These are phyloP conservation scores for Botrylloides violaceus DNA, from an alignment of 23 tunicate genomes.

Conservation along the genomic window DNA sequence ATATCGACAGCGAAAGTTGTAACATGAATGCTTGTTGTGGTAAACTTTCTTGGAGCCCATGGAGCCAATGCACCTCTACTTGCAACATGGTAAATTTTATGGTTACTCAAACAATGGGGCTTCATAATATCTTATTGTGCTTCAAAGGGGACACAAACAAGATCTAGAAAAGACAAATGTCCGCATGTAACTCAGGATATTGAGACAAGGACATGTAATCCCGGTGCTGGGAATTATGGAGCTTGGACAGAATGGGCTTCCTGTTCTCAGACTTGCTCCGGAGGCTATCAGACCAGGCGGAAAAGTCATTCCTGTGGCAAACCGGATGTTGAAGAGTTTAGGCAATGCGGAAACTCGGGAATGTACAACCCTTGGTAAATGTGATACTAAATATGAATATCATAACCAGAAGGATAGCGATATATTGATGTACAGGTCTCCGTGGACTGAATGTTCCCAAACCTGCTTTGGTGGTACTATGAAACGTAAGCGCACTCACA, in stretches of 20 bases:
- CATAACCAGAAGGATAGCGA: no score
- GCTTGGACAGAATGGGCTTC: slow-evolving; percentile 89
- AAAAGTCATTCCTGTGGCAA: slow-evolving; percentile 63
- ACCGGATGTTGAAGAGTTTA: slow-evolving; percentile 27
- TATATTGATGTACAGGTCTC: slow-evolving; percentile 15
- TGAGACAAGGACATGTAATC: slow-evolving; percentile 43
- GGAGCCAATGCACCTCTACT: slow-evolving; percentile 75
- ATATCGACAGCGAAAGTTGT: slow-evolving; percentile 32
- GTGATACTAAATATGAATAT: no score
- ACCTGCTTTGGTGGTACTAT: slow-evolving; percentile 41
- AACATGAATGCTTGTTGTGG: slow-evolving; percentile 37
- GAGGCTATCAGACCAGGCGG: slow-evolving; percentile 59
- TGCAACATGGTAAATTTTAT: slow-evolving; percentile 40
- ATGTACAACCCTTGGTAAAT: slow-evolving; percentile 60
- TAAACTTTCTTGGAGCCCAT: slow-evolving; percentile 56
- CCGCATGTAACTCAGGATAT: slow-evolving; percentile 41
- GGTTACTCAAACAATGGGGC: background rate
- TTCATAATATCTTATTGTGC: background rate
- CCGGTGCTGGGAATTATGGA: slow-evolving; percentile 74
- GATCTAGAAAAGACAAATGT: slow-evolving; percentile 60
- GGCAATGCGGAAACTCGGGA: slow-evolving; percentile 50
- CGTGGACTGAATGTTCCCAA: slow-evolving; percentile 39
- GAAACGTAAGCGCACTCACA: slow-evolving; percentile 19
- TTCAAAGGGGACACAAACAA: slow-evolving; percentile 43
- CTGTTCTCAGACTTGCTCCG: slow-evolving; percentile 82